phyloP scores from a whole-genome alignment of 2,797 vertebrate genomes.

The Ambastaia sidthimunki region DNA sequence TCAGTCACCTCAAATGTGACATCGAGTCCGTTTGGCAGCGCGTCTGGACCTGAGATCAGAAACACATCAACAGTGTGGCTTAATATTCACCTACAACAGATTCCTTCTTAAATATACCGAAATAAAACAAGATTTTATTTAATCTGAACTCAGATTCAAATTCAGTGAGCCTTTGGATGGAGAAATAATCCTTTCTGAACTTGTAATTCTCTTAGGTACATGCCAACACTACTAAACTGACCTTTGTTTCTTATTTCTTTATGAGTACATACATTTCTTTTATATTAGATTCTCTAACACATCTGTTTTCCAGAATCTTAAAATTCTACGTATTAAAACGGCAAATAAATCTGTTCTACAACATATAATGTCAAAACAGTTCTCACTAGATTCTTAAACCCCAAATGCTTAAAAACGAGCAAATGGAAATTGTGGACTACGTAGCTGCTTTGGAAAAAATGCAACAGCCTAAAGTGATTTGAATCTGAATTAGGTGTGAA shows the following conservation, averaged over 20 bases:
- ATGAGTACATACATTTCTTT: conserved; percentile 11
- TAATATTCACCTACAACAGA: neutral
- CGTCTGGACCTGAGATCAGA: conserved; percentile 80
- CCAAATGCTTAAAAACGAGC: too few relatives aligned
- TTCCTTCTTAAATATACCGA: neutral
- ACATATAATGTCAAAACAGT: too few relatives aligned
- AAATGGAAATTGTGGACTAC: neutral
- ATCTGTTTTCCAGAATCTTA: neutral
- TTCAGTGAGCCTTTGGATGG: neutral
- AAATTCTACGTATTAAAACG: neutral
- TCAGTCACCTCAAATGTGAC: conserved; percentile 94
- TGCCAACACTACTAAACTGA: neutral
- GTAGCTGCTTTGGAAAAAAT: neutral
- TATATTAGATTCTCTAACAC: neutral
- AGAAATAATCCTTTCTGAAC: neutral
- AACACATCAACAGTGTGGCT: neutral
- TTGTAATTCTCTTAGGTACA: neutral
- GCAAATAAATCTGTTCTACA: too few relatives aligned
- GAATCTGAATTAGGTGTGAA: neutral
- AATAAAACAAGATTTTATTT: neutral
- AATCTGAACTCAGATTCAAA: neutral
- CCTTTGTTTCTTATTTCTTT: conserved; percentile 1
- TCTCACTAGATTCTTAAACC: too few relatives aligned
- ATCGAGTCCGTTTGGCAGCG: conserved; percentile 92
- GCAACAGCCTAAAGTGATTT: neutral